phyloP scores from a whole-genome alignment of 53 echinoderm and acorn worm species.

The Crossaster papposus region DNA sequence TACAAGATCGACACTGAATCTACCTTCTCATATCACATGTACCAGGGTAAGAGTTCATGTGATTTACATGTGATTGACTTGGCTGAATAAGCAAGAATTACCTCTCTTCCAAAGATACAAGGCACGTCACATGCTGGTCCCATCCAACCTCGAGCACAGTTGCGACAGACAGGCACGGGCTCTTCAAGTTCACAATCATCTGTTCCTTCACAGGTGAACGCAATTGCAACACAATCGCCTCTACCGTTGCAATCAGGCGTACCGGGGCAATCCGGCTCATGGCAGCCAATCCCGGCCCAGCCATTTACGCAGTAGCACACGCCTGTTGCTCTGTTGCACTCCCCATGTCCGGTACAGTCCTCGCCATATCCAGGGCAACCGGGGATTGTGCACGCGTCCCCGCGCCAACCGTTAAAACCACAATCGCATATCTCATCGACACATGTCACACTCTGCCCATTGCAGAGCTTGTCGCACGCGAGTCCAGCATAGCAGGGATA shows the following conservation, averaged over 20 bases:
- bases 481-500: conserved; percentile 80
- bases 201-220: conserved; percentile 76
- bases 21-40: too few species aligned
- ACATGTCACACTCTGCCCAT: conserved; percentile 62
- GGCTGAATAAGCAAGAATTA: neutral
- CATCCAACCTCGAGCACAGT: conserved; percentile 77
- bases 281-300: conserved; percentile 84
- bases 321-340: conserved; percentile 74
- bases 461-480: conserved; percentile 73
- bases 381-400: conserved; percentile 70
- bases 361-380: conserved; percentile 81
- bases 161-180: conserved; percentile 63
- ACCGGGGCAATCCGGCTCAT: conserved; percentile 87
- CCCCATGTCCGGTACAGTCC: conserved; percentile 84
- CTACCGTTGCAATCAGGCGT: conserved; percentile 82
- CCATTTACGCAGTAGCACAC: conserved; percentile 76
- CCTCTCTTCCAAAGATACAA: conserved; percentile 72
- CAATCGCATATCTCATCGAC: conserved; percentile 76
- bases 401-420: conserved; percentile 84
- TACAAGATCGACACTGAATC: too few species aligned
- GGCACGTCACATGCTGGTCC: conserved; percentile 81
- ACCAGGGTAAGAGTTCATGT: neutral
- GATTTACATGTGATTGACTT: neutral
- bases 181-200: conserved; percentile 73
- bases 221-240: conserved; percentile 74